Base-by-base conservation (phyloP, 2,113 vertebrate species). In the Cryptoleucopteryx plumbea region DNA sequence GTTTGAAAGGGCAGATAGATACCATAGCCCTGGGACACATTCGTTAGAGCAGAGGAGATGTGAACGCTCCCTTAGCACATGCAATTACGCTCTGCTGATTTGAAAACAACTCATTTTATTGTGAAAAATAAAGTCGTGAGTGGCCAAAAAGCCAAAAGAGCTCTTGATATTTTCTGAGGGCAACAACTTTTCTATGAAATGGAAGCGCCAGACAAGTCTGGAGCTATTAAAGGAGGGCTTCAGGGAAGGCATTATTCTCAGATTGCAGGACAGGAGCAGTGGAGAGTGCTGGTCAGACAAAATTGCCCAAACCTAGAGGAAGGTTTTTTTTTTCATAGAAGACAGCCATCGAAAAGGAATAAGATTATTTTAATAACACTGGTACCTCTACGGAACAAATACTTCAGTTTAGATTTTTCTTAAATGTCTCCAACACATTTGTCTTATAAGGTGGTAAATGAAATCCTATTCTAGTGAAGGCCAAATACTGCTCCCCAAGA, bases 51-150 rank as follows among this genome's bases (percentile, higher is more conserved):
- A 77, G 65, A 93, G 82, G 72, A 96, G 83, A 80, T 23, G 17
- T 66, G 87, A 95, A 80, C 8, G 1, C 65, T 96, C 78, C 74
- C 66, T 77, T 53, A 88, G 20, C 55, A 86, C 40, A 40, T 18
- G 26, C 56, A 82, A 70, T 95, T 95, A 56, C 63, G 27, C 11
- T 59, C 86, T 72, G 78, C 36, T 91, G 90, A 95, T 87, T 91
- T 90, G 45, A 95, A 94, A 96, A 87, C 83, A 91, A 85, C 40
- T 29, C 50, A 79, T 96, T 82, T 92, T 92, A 88, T 90, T 86
- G 61, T 67, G 67, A 94, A 96, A 86, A 95, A 95, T 83, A 72
- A 79, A 90, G 52, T 73, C 13, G 32, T 25, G 77, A 96, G 77
- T 70, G 68, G 26, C 56, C 89, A 93, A 79, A 94, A 85, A 79